Base-by-base conservation (phyloP, 2,113 vertebrate genomes). In the Coptodon bakossiorum region DNA sequence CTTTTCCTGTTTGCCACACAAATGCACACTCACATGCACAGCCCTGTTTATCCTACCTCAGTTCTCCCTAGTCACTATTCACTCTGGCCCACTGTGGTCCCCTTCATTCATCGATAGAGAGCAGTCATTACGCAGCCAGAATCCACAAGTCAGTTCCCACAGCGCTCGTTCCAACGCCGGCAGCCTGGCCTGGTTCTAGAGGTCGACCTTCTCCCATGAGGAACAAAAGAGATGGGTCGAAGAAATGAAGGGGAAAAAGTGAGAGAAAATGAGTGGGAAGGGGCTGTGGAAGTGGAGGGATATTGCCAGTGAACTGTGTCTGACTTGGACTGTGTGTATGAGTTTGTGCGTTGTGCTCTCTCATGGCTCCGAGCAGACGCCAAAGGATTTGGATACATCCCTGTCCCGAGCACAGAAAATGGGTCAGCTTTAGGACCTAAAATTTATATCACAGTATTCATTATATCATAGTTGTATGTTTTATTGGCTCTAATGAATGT, bases 81-180 rank as follows among this genome's bases (percentile, higher is more conserved):
- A 85, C 83, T 78, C 81, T 45, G 56, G 76, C 59, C 34, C 19
- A 50, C 87, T 54, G 31, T 31, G 84, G 57, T 87, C 80, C 19
- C 36, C 36, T 82, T 84, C 84, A 90, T 95, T 95, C 91, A 93
- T 68, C 22, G 53, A 88, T 36, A 16, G 79, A 84, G 88, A 88
- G 88, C 81, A 82, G 91, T 91, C 91, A 86, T 88, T 87, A 94
- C 83, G 85, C 83, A 83, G 90, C 43, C 87, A 85, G 93, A 93
- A 89, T 94, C 84, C 73, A 81, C 85, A 94, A 93, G 81, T 90
- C 86, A 14, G 93, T 94, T 95, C 94, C 91, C 94, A 94, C 93
- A 89, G 88, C 7, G 10, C 61, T 85, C 3, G 76, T 82, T 90
- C 81, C 86, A 83, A 73, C 24, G 1, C 86, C 53, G 16, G 80